Percentiles rank a stretch among this genome's conserved stretches.
Evolutionary conservation across 2,113 vertebrate genomes (phyloP).

Genomic region (Sardina pilchardus): DNA sequence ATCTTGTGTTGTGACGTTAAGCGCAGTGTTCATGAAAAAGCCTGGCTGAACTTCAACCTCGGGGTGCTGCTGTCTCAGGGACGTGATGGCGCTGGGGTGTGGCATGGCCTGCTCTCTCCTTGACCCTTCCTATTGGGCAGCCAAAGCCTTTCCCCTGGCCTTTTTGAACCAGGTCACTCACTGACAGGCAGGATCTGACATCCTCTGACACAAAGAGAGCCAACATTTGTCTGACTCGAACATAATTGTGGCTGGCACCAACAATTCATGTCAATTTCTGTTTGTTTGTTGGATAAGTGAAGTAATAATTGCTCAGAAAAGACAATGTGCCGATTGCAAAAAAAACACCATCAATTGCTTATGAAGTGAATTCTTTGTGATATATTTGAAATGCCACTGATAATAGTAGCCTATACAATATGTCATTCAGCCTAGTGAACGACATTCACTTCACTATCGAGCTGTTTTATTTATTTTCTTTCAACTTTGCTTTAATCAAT

Average conservation of each 20-base stretch:
- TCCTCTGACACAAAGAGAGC: constrained; percentile 48
- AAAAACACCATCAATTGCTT: neutral
- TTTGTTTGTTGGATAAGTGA: neutral
- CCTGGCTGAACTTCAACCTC: constrained; percentile 80
- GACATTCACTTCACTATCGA: neutral
- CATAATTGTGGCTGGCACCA: constrained; percentile 45
- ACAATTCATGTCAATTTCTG: neutral
- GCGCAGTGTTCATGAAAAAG: constrained; percentile 86
- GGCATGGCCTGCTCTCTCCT: constrained; percentile 67
- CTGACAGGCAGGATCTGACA: constrained; percentile 66
- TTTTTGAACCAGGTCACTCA: constrained; percentile 58
- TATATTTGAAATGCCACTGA: neutral
- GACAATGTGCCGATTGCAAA: neutral
- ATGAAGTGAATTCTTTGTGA: neutral
- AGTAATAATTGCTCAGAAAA: neutral
- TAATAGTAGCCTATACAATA: neutral
- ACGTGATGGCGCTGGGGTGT: constrained; percentile 70
- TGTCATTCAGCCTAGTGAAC: neutral
- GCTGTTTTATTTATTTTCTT: neutral
- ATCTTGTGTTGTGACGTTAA: constrained; percentile 87
- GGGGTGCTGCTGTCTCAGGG: constrained; percentile 78
- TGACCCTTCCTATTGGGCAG: constrained; percentile 73
- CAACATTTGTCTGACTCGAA: constrained; percentile 21
- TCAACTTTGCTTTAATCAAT: neutral
- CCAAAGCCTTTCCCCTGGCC: constrained; percentile 69